phyloP scores from a whole-genome alignment of 2,797 vertebrate species.

The Saxicola maurus region DNA sequence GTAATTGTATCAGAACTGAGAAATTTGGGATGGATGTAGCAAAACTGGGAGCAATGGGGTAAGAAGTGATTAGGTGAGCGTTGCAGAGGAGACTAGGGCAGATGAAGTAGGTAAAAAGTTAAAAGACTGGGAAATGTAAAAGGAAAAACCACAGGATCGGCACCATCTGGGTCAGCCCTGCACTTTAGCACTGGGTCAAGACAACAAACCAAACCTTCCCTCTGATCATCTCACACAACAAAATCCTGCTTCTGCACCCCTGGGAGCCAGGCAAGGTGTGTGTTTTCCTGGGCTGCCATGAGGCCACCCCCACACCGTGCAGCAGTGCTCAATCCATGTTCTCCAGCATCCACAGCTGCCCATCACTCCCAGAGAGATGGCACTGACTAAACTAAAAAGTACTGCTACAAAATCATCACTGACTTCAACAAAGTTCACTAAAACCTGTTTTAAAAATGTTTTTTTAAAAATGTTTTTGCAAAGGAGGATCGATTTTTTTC shows the following conservation, averaged over 20 bases:
- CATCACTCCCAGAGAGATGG: neutral
- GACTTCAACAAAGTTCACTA: neutral
- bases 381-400: neutral
- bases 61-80: neutral
- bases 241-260: neutral
- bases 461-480: neutral
- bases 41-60: neutral
- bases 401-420: neutral
- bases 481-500: neutral
- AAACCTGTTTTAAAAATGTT: neutral
- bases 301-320: rapidly evolving
- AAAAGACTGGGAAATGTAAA: neutral
- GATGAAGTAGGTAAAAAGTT: neutral
- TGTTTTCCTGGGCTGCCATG: neutral
- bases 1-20: neutral
- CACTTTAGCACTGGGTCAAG: neutral
- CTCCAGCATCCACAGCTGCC: neutral
- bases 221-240: neutral
- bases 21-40: neutral
- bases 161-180: neutral
- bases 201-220: neutral
- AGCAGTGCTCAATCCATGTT: neutral
- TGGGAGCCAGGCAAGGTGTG: rapidly evolving
- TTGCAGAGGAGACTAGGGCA: neutral
- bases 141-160: rapidly evolving